These are phyloP conservation scores for Pelodytes ibericus DNA, from an alignment of 2,797 vertebrate species.

Conservation along the genomic window DNA sequence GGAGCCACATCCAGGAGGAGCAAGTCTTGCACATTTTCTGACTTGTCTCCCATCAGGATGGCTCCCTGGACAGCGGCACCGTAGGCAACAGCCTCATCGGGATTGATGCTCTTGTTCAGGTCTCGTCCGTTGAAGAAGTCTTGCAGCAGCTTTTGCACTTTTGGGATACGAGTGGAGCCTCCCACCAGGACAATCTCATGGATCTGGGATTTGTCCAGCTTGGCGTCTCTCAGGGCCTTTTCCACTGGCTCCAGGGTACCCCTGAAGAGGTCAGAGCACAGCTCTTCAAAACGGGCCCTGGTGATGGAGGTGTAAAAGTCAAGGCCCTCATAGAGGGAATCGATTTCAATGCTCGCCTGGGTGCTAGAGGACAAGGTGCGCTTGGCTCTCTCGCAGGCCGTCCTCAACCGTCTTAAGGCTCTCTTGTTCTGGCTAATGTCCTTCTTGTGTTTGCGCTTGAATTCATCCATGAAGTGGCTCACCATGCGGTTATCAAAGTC, in stretches of 20 bases:
- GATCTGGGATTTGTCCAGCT: conserved; percentile 20
- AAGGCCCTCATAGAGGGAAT: conserved; percentile 26
- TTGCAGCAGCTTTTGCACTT: conserved; percentile 37
- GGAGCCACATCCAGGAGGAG: conserved; percentile 31
- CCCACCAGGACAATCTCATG: conserved; percentile 36
- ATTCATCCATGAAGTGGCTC: conserved; percentile 24
- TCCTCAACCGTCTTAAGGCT: conserved; percentile 3
- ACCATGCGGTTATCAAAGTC: conserved; percentile 45
- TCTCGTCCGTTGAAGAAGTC: conserved; percentile 37
- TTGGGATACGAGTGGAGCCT: conserved; percentile 28
- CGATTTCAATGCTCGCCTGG: conserved; percentile 37
- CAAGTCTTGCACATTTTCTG: conserved; percentile 29
- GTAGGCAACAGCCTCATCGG: conserved; percentile 33
- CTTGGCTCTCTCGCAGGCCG: conserved; percentile 31
- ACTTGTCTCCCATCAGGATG: conserved; percentile 35
- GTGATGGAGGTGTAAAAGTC: conserved; percentile 39
- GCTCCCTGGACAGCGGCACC: conserved; percentile 36
- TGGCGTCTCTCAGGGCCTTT: conserved; percentile 25
- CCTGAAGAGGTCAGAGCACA: conserved; percentile 27
- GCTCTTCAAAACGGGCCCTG: conserved; percentile 25
- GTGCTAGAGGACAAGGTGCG: conserved; percentile 32
- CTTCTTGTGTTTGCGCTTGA: conserved; percentile 41
- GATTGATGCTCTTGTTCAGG: conserved; percentile 41
- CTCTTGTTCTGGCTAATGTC: conserved; percentile 29
- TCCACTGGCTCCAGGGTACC: conserved; percentile 36